phyloP scores from a whole-genome alignment of 2,888 invertebrate species.

The Aromia moschata region DNA sequence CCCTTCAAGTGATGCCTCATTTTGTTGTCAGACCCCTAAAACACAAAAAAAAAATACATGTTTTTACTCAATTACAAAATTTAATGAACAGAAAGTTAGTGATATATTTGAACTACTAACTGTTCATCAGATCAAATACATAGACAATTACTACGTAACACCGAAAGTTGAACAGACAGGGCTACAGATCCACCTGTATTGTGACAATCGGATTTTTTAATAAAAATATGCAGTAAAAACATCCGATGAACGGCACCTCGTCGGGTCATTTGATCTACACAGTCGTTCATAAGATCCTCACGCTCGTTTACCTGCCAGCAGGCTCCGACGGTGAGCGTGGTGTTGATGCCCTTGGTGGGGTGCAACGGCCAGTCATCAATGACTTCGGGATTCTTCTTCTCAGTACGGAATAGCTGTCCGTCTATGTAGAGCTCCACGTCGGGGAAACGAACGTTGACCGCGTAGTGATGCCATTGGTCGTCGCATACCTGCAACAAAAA shows the following conservation, averaged over 20 bases:
- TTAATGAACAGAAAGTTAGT: too few relatives aligned
- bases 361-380: slow-evolving; percentile 99
- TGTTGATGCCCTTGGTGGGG: slow-evolving; percentile 92
- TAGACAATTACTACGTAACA: too few relatives aligned
- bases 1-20: slow-evolving; percentile 91
- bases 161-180: too few relatives aligned
- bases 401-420: slow-evolving; percentile 74
- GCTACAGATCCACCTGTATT: too few relatives aligned
- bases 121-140: too few relatives aligned
- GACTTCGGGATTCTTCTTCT: slow-evolving; percentile 90
- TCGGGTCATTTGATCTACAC: neutral
- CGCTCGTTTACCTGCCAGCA: slow-evolving; percentile 98
- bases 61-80: too few relatives aligned
- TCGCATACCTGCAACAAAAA: slow-evolving; percentile 79
- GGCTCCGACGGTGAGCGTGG: slow-evolving; percentile 93
- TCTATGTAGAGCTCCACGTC: slow-evolving; percentile 90
- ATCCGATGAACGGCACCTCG: neutral
- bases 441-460: slow-evolving; percentile 91
- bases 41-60: slow-evolving; percentile 14
- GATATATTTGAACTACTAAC: too few relatives aligned
- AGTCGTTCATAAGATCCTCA: too few relatives aligned
- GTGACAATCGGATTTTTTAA: too few relatives aligned
- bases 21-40: slow-evolving; percentile 81
- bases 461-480: slow-evolving; percentile 98
- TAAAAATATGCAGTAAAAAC: slow-evolving; percentile 22